Conservation (phyloP, 2,888 invertebrate genomes). For the Dioctria linearis region DNA sequence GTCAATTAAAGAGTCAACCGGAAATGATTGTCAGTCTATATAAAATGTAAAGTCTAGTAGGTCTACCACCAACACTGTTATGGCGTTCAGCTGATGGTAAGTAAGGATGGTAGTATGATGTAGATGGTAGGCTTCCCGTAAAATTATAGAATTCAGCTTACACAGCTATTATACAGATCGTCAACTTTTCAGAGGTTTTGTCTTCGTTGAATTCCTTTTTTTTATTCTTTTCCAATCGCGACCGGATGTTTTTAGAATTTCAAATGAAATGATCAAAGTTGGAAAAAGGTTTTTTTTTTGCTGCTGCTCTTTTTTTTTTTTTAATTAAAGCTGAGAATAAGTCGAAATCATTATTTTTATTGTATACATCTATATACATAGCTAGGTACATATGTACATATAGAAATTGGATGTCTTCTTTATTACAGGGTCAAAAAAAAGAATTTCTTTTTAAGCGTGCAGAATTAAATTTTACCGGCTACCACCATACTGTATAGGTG, state of each 20-base stretch:
- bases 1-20: constrained; percentile 68
- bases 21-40: constrained; percentile 66
- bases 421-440: too few relatives aligned
- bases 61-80: constrained; percentile 16
- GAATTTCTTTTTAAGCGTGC: too few relatives aligned
- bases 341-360: constrained; percentile 22
- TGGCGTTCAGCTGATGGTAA: constrained; percentile 35
- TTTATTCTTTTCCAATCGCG: constrained; percentile 27
- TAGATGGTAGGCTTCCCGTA: not conserved
- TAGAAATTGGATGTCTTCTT: not conserved
- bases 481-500: too few relatives aligned
- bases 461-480: too few relatives aligned
- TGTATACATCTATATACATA: not conserved
- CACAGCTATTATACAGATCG: not conserved
- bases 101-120: not conserved
- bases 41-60: constrained; percentile 50
- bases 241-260: constrained; percentile 45
- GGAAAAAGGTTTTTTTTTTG: constrained; percentile 3
- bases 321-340: constrained; percentile 43
- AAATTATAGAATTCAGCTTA: constrained; percentile 10
- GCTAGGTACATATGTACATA: too few relatives aligned
- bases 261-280: constrained; percentile 14
- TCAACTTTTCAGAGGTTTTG: constrained; percentile 9
- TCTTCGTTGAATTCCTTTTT: not conserved
- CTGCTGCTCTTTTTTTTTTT: not conserved